Percentiles rank a stretch among this genome's conserved stretches.
These are phyloP conservation scores for Isichthys henryi DNA, from an alignment of 2,113 vertebrate genomes.

Conservation along the genomic window DNA sequence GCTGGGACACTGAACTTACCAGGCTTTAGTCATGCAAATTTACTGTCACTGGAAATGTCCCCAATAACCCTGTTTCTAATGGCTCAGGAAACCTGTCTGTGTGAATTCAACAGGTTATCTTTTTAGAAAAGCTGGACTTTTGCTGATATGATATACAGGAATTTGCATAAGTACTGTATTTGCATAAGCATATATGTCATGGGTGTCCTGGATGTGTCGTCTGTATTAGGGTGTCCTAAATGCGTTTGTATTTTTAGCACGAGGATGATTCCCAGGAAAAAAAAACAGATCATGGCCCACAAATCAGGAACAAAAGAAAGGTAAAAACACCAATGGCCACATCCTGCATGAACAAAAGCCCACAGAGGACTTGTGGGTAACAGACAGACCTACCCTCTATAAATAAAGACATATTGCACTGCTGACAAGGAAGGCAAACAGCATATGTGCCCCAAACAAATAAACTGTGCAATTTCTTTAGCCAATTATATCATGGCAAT, in stretches of 20 bases:
- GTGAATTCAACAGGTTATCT: neutral
- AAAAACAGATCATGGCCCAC: slow-evolving; percentile 1
- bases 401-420: neutral
- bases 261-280: neutral
- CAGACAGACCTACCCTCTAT: neutral
- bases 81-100: slow-evolving; percentile 9
- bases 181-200: slow-evolving; percentile 45
- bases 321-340: neutral
- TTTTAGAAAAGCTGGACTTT: slow-evolving; percentile 14
- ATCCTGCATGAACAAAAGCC: neutral
- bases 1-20: neutral
- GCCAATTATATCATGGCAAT: neutral
- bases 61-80: neutral
- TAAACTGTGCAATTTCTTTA: neutral
- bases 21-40: neutral
- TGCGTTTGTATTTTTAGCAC: slow-evolving; percentile 15
- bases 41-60: neutral
- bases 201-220: slow-evolving; percentile 38
- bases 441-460: neutral
- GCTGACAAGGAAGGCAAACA: neutral
- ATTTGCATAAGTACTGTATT: slow-evolving; percentile 38
- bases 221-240: slow-evolving; percentile 26
- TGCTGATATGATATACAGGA: slow-evolving; percentile 22
- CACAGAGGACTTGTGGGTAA: neutral
- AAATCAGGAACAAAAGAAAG: neutral